phyloP scores from a whole-genome alignment of 2,888 invertebrate genomes.

The Odiellus spinosus region DNA sequence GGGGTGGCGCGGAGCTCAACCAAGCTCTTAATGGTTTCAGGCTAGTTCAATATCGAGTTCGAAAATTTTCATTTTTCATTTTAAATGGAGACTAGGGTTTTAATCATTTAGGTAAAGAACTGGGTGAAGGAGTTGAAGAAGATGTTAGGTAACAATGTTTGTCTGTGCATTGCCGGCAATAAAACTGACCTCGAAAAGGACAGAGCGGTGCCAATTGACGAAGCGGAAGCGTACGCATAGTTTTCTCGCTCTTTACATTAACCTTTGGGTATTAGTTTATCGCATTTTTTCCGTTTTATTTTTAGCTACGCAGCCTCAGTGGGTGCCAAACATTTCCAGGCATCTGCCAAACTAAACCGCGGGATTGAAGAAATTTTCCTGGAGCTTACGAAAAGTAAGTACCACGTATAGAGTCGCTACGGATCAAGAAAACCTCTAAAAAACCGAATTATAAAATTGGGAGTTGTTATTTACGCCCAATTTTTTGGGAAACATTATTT shows the following conservation, averaged over 20 bases:
- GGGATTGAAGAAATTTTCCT: constrained; percentile 29
- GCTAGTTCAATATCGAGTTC: too few species aligned
- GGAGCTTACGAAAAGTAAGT: constrained; percentile 18
- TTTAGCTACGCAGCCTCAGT: constrained; percentile 75
- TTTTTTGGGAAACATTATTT: too few species aligned
- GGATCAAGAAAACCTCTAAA: too few species aligned
- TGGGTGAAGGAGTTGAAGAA: constrained; percentile 96
- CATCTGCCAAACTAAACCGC: constrained; percentile 80
- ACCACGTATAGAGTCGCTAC: too few species aligned
- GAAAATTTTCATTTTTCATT: too few species aligned
- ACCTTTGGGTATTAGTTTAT: background rate
- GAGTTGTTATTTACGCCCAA: too few species aligned
- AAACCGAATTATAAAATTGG: too few species aligned
- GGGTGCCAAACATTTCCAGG: constrained; percentile 78
- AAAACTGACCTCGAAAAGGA: constrained; percentile 90
- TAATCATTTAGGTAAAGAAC: constrained; percentile 90
- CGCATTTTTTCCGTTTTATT: constrained; percentile 4
- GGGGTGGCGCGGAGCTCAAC: too few species aligned
- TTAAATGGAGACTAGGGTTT: too few species aligned
- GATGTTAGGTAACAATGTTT: constrained; percentile 84
- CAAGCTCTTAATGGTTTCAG: too few species aligned
- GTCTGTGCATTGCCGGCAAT: constrained; percentile 86
- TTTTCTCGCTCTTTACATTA: constrained; percentile 3
- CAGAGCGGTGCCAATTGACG: constrained; percentile 62
- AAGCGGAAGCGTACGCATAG: constrained; percentile 61